phyloP scores from a whole-genome alignment of 2,888 invertebrate genomes.

The Nephrocerus scutellatus region DNA sequence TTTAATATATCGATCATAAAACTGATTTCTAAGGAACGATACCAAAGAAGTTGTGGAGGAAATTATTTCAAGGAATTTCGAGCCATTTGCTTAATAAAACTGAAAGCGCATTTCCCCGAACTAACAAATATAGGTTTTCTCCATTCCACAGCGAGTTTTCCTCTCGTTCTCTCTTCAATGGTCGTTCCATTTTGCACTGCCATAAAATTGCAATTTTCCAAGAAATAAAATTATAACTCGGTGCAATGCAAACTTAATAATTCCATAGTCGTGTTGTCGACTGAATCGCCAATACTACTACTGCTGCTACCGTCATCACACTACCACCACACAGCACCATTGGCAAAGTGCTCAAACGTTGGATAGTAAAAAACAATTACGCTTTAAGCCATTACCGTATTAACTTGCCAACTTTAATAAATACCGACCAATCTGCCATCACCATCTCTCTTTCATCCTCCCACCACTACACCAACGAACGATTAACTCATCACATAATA shows the following conservation, averaged over 20 bases:
- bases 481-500: too few relatives aligned
- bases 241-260: conserved; percentile 15
- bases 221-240: conserved; percentile 21
- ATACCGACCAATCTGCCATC: too few relatives aligned
- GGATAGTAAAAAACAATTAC: conserved; percentile 18
- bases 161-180: too few relatives aligned
- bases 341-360: conserved; percentile 15
- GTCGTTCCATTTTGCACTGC: conserved; percentile 1
- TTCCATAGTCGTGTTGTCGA: conserved; percentile 16
- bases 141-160: too few relatives aligned
- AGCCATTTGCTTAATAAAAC: conserved; percentile 8
- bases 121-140: too few relatives aligned
- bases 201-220: conserved; percentile 18
- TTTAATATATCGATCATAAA: too few relatives aligned
- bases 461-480: too few relatives aligned
- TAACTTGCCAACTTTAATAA: conserved; percentile 25
- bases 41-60: too few relatives aligned
- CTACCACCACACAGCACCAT: conserved; percentile 10
- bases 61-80: too few relatives aligned
- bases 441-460: too few relatives aligned
- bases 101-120: conserved; percentile 9
- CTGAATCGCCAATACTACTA: conserved; percentile 7
- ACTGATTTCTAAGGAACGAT: too few relatives aligned
- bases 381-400: too few relatives aligned
- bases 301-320: conserved; percentile 7